Evolutionary conservation across 2,888 invertebrate species (phyloP).

Genomic region (Vanessa cardui): DNA sequence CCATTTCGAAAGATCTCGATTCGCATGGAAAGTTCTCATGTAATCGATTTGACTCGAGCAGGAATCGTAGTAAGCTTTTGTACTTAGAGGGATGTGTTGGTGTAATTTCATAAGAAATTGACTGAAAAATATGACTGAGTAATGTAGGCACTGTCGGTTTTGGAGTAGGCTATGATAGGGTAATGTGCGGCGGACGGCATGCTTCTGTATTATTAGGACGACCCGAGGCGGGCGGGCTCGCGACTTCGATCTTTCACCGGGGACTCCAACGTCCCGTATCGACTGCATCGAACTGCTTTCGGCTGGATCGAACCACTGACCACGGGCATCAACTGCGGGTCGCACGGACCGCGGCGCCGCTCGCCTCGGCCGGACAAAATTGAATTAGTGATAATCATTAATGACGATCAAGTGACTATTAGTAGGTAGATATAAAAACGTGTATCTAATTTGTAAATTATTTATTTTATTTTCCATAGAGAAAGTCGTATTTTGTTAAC

Average conservation of each 20-base stretch:
- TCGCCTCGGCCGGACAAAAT: constrained; percentile 59
- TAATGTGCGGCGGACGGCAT: constrained; percentile 77
- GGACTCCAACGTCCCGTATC: constrained; percentile 14
- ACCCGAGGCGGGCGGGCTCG: constrained; percentile 56
- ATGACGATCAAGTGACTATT: constrained; percentile 75
- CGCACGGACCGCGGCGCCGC: constrained; percentile 47
- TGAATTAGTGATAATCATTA: constrained; percentile 70
- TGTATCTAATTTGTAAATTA: constrained; percentile 83
- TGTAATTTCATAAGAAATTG: constrained; percentile 80
- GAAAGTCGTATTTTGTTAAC: constrained; percentile 83
- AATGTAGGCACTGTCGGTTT: constrained; percentile 77
- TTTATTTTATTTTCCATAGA: constrained; percentile 81
- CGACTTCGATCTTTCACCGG: constrained; percentile 13
- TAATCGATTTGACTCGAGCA: constrained; percentile 51
- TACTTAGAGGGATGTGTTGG: constrained; percentile 72
- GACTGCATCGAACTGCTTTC: constrained; percentile 44
- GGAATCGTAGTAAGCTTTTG: constrained; percentile 63
- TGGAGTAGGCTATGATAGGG: constrained; percentile 77
- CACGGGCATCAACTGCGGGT: background rate
- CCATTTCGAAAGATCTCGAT: background rate
- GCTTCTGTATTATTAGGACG: constrained; percentile 66
- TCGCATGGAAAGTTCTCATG: background rate
- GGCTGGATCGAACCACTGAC: constrained; percentile 41
- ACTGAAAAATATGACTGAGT: constrained; percentile 82
- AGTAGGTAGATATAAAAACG: constrained; percentile 73